Evolutionary conservation across 2,888 invertebrate genomes (phyloP).

Genomic region (Drosophila rubida): DNA sequence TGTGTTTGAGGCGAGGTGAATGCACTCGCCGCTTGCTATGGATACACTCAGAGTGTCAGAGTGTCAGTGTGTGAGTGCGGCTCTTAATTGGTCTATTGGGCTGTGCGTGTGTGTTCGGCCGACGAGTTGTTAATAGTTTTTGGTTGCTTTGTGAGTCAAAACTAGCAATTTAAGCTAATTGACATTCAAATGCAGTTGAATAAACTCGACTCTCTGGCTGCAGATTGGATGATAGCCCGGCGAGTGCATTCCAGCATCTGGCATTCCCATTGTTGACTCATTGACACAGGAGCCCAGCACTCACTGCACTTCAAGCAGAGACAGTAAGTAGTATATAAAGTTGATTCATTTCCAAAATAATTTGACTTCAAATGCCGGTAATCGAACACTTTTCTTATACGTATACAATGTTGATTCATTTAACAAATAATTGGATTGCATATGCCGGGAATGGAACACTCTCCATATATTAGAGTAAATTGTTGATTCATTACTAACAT

Average conservation of each 20-base stretch:
- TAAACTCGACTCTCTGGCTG: slow-evolving; percentile 47
- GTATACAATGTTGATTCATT: no score
- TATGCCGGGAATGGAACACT: no score
- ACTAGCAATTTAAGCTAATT: slow-evolving; percentile 78
- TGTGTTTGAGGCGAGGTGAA: slow-evolving; percentile 62
- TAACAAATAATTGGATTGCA: no score
- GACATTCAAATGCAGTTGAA: slow-evolving; percentile 81
- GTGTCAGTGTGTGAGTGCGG: slow-evolving; percentile 17
- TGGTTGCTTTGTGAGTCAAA: slow-evolving; percentile 72
- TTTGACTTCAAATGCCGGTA: no score
- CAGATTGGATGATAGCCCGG: slow-evolving; percentile 12
- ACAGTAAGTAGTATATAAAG: no score
- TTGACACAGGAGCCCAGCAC: neutral
- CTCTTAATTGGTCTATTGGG: slow-evolving; percentile 65
- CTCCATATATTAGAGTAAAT: no score
- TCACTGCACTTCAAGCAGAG: neutral
- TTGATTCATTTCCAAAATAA: no score
- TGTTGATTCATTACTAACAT: no score
- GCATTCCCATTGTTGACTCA: slow-evolving; percentile 9
- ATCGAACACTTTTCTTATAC: no score
- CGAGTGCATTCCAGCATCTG: slow-evolving; percentile 11
- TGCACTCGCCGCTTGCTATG: slow-evolving; percentile 63
- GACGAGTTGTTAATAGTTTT: slow-evolving; percentile 61
- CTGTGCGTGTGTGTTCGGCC: slow-evolving; percentile 28
- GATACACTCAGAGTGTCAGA: slow-evolving; percentile 25